Conservation (phyloP, 2,888 invertebrate genomes). For the Ophion slaviceki region DNA sequence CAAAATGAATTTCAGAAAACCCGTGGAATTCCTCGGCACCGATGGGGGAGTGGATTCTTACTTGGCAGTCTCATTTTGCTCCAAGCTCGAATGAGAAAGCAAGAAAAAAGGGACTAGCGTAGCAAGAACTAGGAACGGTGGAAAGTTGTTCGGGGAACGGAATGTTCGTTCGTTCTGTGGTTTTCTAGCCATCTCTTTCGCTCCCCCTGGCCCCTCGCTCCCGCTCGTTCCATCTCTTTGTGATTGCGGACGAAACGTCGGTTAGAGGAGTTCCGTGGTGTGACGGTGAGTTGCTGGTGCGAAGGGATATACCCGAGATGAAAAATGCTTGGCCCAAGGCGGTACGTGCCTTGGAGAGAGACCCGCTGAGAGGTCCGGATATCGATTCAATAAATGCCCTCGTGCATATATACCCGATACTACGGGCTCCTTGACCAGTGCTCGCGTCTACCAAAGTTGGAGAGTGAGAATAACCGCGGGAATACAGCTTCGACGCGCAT, state of each 20-base stretch:
- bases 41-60: neutral
- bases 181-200: constrained; percentile 19
- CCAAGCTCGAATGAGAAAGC: constrained; percentile 42
- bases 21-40: neutral
- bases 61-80: constrained; percentile 15
- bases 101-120: constrained; percentile 22
- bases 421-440: constrained; percentile 39
- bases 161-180: constrained; percentile 48
- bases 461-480: constrained; percentile 33
- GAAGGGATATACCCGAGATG: constrained; percentile 71
- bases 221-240: constrained; percentile 4
- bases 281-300: constrained; percentile 69
- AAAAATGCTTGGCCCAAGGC: constrained; percentile 75
- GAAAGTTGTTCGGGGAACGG: constrained; percentile 57
- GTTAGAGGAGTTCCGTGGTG: constrained; percentile 54
- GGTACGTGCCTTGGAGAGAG: constrained; percentile 72
- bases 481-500: constrained; percentile 30
- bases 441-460: constrained; percentile 28
- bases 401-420: constrained; percentile 47
- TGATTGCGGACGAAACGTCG: constrained; percentile 47
- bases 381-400: constrained; percentile 77
- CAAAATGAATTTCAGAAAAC: neutral
- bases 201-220: constrained; percentile 1
- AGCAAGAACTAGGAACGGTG: constrained; percentile 39
- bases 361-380: constrained; percentile 76